Base-by-base conservation (phyloP, 2,888 invertebrate genomes). In the Eilema griseolum region DNA sequence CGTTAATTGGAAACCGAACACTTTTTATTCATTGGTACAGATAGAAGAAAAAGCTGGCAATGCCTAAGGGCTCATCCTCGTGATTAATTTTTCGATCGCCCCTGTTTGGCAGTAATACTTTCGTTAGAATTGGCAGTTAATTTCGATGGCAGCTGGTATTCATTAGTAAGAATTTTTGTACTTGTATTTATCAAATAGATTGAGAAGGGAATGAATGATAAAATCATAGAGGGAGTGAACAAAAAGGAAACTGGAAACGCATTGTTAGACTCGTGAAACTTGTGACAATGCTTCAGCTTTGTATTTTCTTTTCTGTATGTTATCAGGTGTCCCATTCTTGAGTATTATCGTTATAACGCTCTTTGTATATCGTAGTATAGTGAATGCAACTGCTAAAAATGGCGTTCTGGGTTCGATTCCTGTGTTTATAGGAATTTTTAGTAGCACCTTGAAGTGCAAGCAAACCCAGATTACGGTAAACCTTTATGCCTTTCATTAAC, bases 1-100 rank as follows among this genome's bases (percentile, higher is more conserved):
- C 85, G 90, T 89, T 92, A 92, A 92, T 92, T 92, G 92, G 89
- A 92, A 91, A 89, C 83, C 80, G 87, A 86, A 85, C 83, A 85
- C 84, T 71, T 71, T 77, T 76, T 73, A 74, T 75, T 76, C 61
- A 66, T 66, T 56, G 76, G 74, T 78, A 74, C 64, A 67, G 74
- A 69, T 37, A 71, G 61, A 74, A 77, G 72, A 74, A 79, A 83
- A 78, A 78, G 61, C 59, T 69, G 37, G 63, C 5, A 66, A 37
- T 41, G 66, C 69, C 69, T 63, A 16, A 66, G 56, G 66, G 69
- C 69, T 63, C 63, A 63, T 66, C 56, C 52, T 31, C 56, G n/a
- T 65, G 65, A 72, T 68, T 72, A 66, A 69, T 69, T 68, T 52
- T 72, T 63, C 46, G 41, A 28, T 12, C 70, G 59, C 59, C 61